These are phyloP conservation scores for Diaperis boleti DNA, from an alignment of 2,888 invertebrate genomes.

Conservation along the genomic window DNA sequence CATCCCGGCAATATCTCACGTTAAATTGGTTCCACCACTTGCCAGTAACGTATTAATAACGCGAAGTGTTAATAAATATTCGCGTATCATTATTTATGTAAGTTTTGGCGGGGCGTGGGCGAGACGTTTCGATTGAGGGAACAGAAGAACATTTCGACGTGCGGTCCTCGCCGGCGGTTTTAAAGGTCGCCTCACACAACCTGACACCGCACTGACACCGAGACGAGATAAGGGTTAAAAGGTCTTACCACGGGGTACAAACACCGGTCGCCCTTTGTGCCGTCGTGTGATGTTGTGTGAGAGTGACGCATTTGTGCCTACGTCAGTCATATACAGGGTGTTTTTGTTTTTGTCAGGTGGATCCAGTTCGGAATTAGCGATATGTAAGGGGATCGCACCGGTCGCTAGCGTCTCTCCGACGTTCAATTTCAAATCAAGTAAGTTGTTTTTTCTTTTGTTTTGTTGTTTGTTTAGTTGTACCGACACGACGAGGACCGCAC, in stretches of 20 bases:
- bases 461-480: no score
- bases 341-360: constrained; percentile 36
- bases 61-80: constrained; percentile 47
- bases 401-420: constrained; percentile 37
- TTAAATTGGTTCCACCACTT: constrained; percentile 41
- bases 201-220: constrained; percentile 52
- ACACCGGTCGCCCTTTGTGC: constrained; percentile 32
- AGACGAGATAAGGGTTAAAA: constrained; percentile 52
- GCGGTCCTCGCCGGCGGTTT: constrained; percentile 14
- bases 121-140: no score
- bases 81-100: constrained; percentile 46
- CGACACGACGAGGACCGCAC: background rate
- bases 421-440: constrained; percentile 40
- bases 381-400: constrained; percentile 31
- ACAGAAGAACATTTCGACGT: constrained; percentile 5
- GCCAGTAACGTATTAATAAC: constrained; percentile 47
- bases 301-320: constrained; percentile 2
- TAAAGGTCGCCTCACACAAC: constrained; percentile 43
- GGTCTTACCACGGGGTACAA: constrained; percentile 46
- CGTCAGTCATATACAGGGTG: constrained; percentile 23
- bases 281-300: background rate
- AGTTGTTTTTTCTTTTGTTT: constrained; percentile 18
- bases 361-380: constrained; percentile 29
- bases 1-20: constrained; percentile 34
- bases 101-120: constrained; percentile 29